Percentiles rank a stretch among this genome's conserved stretches.
Conservation (phyloP, 2,113 vertebrate genomes). For the Macroglossus sobrinus region DNA sequence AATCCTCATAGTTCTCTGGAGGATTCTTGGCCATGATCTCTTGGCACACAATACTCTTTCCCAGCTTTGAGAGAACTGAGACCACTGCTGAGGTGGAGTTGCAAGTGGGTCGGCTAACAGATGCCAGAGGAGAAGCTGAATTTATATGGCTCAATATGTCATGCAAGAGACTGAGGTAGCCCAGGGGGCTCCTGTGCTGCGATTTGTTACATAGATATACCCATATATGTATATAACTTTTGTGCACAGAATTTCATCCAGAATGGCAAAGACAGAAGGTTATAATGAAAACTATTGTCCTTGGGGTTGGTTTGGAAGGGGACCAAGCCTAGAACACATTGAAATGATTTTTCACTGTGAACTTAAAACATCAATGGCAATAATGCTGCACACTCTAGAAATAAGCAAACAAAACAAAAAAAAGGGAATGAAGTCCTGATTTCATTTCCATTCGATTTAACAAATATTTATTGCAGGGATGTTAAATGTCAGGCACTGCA, state of each 20-base stretch:
- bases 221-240: slow-evolving; percentile 74
- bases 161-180: slow-evolving; percentile 54
- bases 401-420: slow-evolving; percentile 62
- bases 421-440: slow-evolving; percentile 35
- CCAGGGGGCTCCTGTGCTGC: slow-evolving; percentile 59
- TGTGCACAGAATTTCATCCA: slow-evolving; percentile 70
- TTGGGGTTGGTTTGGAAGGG: slow-evolving; percentile 62
- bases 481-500: slow-evolving; percentile 51
- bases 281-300: slow-evolving; percentile 73
- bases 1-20: slow-evolving; percentile 69
- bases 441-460: slow-evolving; percentile 60
- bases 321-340: slow-evolving; percentile 64
- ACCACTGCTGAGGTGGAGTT: slow-evolving; percentile 80
- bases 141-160: slow-evolving; percentile 76
- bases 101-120: slow-evolving; percentile 65
- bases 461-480: slow-evolving; percentile 51
- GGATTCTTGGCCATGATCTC: slow-evolving; percentile 79
- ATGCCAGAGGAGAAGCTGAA: slow-evolving; percentile 69
- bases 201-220: slow-evolving; percentile 70
- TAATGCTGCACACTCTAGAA: slow-evolving; percentile 50
- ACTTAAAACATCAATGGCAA: slow-evolving; percentile 69
- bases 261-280: slow-evolving; percentile 73
- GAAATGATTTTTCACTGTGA: slow-evolving; percentile 72
- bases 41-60: slow-evolving; percentile 54
- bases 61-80: slow-evolving; percentile 50